Base-by-base conservation (phyloP, 2,797 vertebrate genomes). In the Brotula barbata region DNA sequence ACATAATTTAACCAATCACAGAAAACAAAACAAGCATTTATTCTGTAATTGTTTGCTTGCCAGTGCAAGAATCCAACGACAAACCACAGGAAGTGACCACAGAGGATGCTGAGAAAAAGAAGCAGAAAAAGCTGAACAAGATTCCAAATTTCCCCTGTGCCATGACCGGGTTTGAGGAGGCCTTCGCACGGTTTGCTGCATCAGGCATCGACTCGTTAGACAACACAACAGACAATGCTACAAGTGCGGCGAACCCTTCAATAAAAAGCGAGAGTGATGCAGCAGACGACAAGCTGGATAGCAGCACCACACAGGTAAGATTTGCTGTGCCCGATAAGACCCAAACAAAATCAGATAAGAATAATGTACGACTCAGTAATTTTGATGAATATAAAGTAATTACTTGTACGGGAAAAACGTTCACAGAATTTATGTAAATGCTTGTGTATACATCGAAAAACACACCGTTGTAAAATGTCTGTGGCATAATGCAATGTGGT, bases 131-230 rank as follows among this genome's bases (percentile, higher is more conserved):
- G 59, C 79, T 62, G 25, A 90, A 89, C 66, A 87, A 89, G 58
- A 66, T 71, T 0, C 79, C 7, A 71, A 90, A 48, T 25, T 50
- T 22, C 33, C 87, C 84, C 47, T 86, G 74, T 10, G 75, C 59
- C 3, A 84, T 88, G 52, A 89, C 71, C n/a, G 82, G 92, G 48
- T 94, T 94, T 73, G 94, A 96, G 80, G 90, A 94, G 72, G 91
- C 87, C 0, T 94, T 94, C 3, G 90, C 94, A 79, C 89, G 91
- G 71, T 96, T 95, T 7, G 90, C 90, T 23, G 85, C 67, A 19
- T 43, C 77, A 1, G n/a, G 41, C 16, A 10, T 45, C 1, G 61
- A 47, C 12, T 57, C 43, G 23, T 53, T 60, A 51, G 46, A 47
- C 5, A 69, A 33, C 0, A 1, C 13, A 4, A 5, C 1, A 2